phyloP scores from a whole-genome alignment of 2,113 vertebrate genomes.

The Gallinago paraguaiae region DNA sequence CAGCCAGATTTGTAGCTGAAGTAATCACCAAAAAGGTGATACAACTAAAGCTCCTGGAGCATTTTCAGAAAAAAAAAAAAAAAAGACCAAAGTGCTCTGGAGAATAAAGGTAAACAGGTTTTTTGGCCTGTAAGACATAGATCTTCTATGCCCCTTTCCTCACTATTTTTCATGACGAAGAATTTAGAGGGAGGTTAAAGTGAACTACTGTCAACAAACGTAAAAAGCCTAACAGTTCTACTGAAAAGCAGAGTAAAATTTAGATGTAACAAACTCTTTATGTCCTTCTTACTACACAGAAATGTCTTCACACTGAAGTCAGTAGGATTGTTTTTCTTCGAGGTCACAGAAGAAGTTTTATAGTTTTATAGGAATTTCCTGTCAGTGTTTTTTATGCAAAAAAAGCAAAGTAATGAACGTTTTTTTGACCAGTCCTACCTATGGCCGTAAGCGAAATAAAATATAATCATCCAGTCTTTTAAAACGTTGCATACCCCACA shows the following conservation, averaged over 20 bases:
- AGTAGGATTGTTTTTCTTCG: neutral
- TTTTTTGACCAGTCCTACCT: neutral
- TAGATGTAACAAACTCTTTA: neutral
- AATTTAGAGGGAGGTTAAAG: neutral
- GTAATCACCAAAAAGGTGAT: neutral
- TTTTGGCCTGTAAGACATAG: neutral
- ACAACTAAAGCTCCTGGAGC: neutral
- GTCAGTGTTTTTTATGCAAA: neutral
- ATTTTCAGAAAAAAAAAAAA: neutral
- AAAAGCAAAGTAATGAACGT: neutral
- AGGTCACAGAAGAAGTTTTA: neutral
- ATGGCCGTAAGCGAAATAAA: neutral
- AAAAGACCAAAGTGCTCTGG: neutral
- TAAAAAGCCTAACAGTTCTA: neutral
- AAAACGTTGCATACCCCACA: neutral
- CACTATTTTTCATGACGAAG: neutral
- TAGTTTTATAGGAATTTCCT: neutral
- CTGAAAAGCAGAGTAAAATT: neutral
- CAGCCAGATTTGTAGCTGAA: neutral
- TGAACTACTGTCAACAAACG: neutral
- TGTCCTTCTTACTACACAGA: neutral
- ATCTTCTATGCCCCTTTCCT: neutral
- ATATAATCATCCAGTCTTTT: neutral
- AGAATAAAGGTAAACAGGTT: neutral
- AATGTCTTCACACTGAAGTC: neutral